Evolutionary conservation across 2,888 invertebrate genomes (phyloP), one percentile per base, ranked within the genome.

Genomic region (Dexiosoma caninum): DNA sequence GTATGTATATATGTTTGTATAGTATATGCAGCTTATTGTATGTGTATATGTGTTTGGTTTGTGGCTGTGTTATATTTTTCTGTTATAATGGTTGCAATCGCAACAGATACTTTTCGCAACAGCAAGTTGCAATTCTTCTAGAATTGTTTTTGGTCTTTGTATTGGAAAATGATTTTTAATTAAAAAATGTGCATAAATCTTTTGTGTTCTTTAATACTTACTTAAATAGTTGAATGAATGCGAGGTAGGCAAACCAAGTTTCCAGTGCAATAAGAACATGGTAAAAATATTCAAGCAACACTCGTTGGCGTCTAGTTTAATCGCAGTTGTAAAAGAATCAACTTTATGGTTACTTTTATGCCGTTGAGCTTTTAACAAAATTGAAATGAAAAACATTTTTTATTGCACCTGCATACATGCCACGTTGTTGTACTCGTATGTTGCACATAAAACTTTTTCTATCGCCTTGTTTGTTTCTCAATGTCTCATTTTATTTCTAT

Each of bases 141-240:
- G n/a, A n/a, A n/a, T 23, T 66, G 55, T 21, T 57, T 67, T 46
- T 62, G 23, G 62, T 62, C 19, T 74, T 74, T 75, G 75, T 51
- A 51, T 23, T 51, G 21, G 51, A 75, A 75, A 75, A 75, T 59
- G 51, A 51, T 9, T 75, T 75, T 75, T 75, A 75, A 75, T 75
- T 75, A 75, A 75, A 75, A 75, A 67, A 19, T 57, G 64, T 66
- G 21, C 44, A 74, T 74, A 74, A 74, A 74, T 74, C 64, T 55
- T 72, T 57, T 46, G 64, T 37, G 19, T 40, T 32, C 2, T 12
- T 7, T 42, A 70, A 16, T 53, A 35, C 32, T 10, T 21, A n/a
- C n/a, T n/a, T n/a, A n/a, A n/a, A n/a, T n/a, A n/a, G n/a, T n/a
- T n/a, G n/a, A n/a, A n/a, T n/a, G 49, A 7, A 3, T 27, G n/a